These are phyloP conservation scores for Tauraco erythrolophus DNA, from an alignment of 2,113 vertebrate genomes.

Conservation along the genomic window DNA sequence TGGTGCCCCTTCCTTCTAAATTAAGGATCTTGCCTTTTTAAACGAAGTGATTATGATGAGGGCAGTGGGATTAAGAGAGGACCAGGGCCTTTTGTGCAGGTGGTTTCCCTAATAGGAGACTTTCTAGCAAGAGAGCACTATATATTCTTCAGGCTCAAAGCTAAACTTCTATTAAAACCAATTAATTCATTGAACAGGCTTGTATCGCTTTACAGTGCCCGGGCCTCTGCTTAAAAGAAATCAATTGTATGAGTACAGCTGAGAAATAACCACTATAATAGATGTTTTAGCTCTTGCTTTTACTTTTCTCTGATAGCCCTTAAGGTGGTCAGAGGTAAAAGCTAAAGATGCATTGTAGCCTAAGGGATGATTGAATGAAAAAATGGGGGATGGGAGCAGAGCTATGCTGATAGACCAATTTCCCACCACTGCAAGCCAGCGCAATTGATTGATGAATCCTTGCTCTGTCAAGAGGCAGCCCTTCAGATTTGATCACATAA, in stretches of 20 bases:
- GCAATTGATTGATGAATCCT: slow-evolving; percentile 99
- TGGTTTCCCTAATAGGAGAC: slow-evolving; percentile 38
- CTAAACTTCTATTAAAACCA: slow-evolving; percentile 77
- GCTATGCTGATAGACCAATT: slow-evolving; percentile 96
- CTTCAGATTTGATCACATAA: slow-evolving; percentile 99
- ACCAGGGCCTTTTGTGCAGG: slow-evolving; percentile 35
- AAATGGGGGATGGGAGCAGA: slow-evolving; percentile 84
- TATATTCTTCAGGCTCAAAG: slow-evolving; percentile 56
- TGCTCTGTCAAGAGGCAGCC: slow-evolving; percentile 96
- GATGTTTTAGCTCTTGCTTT: slow-evolving; percentile 87
- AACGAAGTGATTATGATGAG: slow-evolving; percentile 37
- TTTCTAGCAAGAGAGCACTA: slow-evolving; percentile 30
- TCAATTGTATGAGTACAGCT: slow-evolving; percentile 88
- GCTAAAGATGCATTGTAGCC: slow-evolving; percentile 98
- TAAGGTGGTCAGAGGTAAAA: slow-evolving; percentile 96
- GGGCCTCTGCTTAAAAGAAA: slow-evolving; percentile 90
- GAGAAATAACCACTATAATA: slow-evolving; percentile 93
- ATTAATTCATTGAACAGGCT: slow-evolving; percentile 75
- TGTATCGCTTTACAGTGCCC: slow-evolving; percentile 85
- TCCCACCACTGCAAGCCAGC: slow-evolving; percentile 93
- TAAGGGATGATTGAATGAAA: slow-evolving; percentile 97
- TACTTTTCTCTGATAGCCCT: slow-evolving; percentile 88
- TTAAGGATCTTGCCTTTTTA: slow-evolving; percentile 17
- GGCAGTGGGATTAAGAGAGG: slow-evolving; percentile 28
- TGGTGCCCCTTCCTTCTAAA: background rate